phyloP scores from a whole-genome alignment of 2,888 invertebrate species.

The Hedya salicella region DNA sequence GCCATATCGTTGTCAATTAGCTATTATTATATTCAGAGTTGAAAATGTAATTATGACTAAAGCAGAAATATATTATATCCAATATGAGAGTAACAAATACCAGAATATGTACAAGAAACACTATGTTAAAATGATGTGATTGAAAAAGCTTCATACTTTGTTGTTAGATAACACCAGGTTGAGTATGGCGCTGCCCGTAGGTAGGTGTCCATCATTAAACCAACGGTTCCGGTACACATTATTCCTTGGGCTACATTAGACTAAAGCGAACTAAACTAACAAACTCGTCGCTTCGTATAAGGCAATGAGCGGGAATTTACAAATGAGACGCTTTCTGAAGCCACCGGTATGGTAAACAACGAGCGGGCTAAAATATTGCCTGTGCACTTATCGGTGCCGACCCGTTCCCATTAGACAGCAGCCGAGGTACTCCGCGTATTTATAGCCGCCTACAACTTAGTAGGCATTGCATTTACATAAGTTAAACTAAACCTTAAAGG shows the following conservation, averaged over 20 bases:
- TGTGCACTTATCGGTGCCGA: constrained; percentile 28
- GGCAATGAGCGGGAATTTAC: constrained; percentile 36
- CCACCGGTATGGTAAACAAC: constrained; percentile 39
- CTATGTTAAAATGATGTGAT: no score
- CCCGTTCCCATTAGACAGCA: constrained; percentile 27
- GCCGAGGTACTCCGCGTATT: constrained; percentile 22
- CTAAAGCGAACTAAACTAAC: constrained; percentile 22
- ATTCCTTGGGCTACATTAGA: constrained; percentile 19
- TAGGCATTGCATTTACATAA: constrained; percentile 29
- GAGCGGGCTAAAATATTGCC: constrained; percentile 33
- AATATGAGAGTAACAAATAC: no score
- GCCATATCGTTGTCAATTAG: no score
- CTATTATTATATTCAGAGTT: no score
- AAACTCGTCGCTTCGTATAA: constrained; percentile 24
- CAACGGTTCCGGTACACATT: constrained; percentile 3
- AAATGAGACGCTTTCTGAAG: constrained; percentile 34
- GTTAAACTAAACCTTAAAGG: constrained; percentile 8
- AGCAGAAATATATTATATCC: no score
- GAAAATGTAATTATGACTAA: no score
- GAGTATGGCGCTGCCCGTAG: neutral
- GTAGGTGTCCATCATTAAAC: neutral
- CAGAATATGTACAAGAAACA: no score
- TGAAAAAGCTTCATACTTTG: no score
- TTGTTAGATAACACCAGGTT: no score
- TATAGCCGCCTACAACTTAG: constrained; percentile 30